Conservation (phyloP, 2,888 invertebrate genomes). For the Ennomos fuscantarius region DNA sequence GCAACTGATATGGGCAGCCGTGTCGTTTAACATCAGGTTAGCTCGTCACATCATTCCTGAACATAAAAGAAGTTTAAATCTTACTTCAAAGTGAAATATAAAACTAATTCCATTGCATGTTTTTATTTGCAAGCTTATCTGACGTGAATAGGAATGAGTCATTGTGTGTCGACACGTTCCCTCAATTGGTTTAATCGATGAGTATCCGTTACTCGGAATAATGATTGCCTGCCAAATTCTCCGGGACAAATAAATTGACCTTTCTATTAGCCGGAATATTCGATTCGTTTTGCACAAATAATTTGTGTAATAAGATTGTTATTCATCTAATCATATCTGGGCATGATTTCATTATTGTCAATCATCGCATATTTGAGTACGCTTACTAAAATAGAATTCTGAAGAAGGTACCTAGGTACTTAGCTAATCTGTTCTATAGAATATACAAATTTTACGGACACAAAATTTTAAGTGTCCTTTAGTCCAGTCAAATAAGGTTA, state of each 20-base stretch:
- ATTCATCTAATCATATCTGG: slow-evolving; percentile 27
- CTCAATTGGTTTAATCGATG: slow-evolving; percentile 68
- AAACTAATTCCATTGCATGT: slow-evolving; percentile 30
- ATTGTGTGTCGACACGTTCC: slow-evolving; percentile 35
- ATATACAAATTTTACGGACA: too few species aligned
- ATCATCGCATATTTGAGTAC: too few species aligned
- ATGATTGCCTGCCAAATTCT: slow-evolving; percentile 49
- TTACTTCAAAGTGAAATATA: slow-evolving; percentile 25
- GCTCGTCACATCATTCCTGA: too few species aligned
- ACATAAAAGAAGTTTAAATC: too few species aligned
- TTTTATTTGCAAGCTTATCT: slow-evolving; percentile 19
- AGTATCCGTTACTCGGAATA: slow-evolving; percentile 46
- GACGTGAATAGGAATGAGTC: slow-evolving; percentile 50
- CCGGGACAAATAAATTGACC: slow-evolving; percentile 65
- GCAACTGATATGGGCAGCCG: too few species aligned
- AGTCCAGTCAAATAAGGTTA: too few species aligned
- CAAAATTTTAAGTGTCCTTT: too few species aligned
- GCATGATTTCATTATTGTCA: slow-evolving; percentile 33
- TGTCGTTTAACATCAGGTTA: too few species aligned
- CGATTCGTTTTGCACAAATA: slow-evolving; percentile 45
- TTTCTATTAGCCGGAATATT: slow-evolving; percentile 41
- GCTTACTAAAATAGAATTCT: too few species aligned
- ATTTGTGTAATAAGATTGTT: slow-evolving; percentile 36
- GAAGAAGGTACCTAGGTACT: too few species aligned
- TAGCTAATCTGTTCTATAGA: too few species aligned